phyloP scores from a whole-genome alignment of 1,140 invertebrate species.

The Hyles euphorbiae region DNA sequence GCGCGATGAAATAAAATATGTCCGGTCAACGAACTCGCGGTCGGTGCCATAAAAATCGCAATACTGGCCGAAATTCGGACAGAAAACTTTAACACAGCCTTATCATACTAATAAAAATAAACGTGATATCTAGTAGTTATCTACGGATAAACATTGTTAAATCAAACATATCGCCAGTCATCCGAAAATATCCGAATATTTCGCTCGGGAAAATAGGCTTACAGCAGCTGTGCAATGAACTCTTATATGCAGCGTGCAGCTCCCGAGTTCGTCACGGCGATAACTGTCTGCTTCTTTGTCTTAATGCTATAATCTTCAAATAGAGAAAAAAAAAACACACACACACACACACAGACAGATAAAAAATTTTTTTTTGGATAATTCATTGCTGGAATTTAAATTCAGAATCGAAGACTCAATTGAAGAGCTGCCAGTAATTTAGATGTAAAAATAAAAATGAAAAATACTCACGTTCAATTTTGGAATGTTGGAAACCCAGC shows the following conservation, averaged over 20 bases:
- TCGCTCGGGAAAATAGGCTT: slow-evolving; percentile 34
- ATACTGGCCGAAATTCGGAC: slow-evolving; percentile 68
- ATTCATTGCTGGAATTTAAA: slow-evolving; percentile 1
- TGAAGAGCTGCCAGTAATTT: slow-evolving; percentile 9
- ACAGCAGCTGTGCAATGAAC: slow-evolving; percentile 43
- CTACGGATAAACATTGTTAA: background rate
- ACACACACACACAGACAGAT: background rate
- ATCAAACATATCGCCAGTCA: background rate
- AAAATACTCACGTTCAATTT: slow-evolving; percentile 43
- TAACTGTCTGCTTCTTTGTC: slow-evolving; percentile 34
- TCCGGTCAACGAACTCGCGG: slow-evolving; percentile 71
- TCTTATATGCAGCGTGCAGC: slow-evolving; percentile 43
- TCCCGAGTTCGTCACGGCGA: slow-evolving; percentile 28
- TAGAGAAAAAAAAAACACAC: background rate
- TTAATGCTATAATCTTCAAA: slow-evolving; percentile 12
- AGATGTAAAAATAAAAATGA: slow-evolving; percentile 8
- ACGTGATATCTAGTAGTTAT: background rate
- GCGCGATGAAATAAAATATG: slow-evolving; percentile 75
- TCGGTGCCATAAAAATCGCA: slow-evolving; percentile 74
- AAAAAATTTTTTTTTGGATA: too few relatives aligned
- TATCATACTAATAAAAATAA: too few relatives aligned
- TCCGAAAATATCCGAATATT: slow-evolving; percentile 21
- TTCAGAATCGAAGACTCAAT: slow-evolving; percentile 8
- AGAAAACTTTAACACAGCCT: slow-evolving; percentile 29
- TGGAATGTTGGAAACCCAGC: slow-evolving; percentile 27